A percentile compares a stretch with the other conserved stretches of the same genome.
Evolutionary conservation across 2,113 vertebrate genomes (phyloP).

Genomic region (Osmerus mordax): DNA sequence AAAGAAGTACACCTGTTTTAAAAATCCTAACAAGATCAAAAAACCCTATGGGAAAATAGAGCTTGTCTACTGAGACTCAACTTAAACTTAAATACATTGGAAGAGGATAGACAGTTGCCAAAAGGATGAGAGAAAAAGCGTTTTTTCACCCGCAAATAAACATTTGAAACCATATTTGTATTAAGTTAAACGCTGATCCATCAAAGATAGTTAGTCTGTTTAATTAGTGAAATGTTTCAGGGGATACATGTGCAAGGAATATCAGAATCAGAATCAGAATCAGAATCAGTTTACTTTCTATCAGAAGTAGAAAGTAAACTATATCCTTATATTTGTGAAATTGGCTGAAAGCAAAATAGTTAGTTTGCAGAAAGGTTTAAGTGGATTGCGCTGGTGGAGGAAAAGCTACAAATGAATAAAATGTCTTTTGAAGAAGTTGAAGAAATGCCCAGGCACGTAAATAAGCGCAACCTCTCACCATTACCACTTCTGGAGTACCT

Average conservation of each 20-base stretch:
- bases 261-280: no score
- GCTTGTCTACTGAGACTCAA: slow-evolving; percentile 39
- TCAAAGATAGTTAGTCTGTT: slow-evolving; percentile 52
- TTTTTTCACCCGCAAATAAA: slow-evolving; percentile 47
- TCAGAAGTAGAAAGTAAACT: slow-evolving; percentile 42
- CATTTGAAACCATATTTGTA: slow-evolving; percentile 52
- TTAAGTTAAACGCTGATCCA: slow-evolving; percentile 29
- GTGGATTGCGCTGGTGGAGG: slow-evolving; percentile 9
- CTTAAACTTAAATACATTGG: slow-evolving; percentile 57
- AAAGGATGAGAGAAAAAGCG: slow-evolving; percentile 52
- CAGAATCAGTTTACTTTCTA: no score
- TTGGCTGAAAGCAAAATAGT: slow-evolving; percentile 28
- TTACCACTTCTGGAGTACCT: slow-evolving; percentile 52
- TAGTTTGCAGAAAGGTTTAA: slow-evolving; percentile 29
- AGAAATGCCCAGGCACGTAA: slow-evolving; percentile 45
- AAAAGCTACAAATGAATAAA: neutral
- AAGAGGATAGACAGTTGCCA: slow-evolving; percentile 57
- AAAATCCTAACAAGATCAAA: slow-evolving; percentile 66
- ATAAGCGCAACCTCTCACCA: slow-evolving; percentile 54
- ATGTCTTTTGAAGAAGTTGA: slow-evolving; percentile 9
- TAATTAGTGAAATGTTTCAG: slow-evolving; percentile 53
- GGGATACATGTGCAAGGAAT: slow-evolving; percentile 39
- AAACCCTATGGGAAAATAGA: slow-evolving; percentile 56
- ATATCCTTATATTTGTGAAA: slow-evolving; percentile 32
- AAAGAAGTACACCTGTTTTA: slow-evolving; percentile 67